Conservation (phyloP, 2,797 vertebrate species). For the Lacerta viridis region DNA sequence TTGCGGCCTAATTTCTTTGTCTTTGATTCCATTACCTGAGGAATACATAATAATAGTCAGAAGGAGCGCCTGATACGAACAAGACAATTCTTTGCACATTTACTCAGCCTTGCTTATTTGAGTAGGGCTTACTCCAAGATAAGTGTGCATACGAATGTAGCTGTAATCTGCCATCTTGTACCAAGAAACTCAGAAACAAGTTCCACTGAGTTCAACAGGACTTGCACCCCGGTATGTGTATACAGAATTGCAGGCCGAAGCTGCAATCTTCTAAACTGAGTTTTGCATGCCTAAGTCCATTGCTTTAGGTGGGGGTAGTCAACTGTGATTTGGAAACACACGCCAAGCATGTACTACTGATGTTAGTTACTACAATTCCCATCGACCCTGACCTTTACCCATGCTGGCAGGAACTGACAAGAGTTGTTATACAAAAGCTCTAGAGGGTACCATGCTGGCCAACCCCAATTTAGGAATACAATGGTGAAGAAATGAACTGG, state of each 20-base stretch:
- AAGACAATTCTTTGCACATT: no score
- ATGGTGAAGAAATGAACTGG: neutral
- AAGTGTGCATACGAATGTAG: neutral
- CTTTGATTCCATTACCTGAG: constrained; percentile 92
- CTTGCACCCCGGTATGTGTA: neutral
- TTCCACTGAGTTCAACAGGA: neutral
- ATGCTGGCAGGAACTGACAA: no score
- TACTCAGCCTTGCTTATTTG: neutral
- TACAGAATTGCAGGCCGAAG: neutral
- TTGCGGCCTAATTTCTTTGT: constrained; percentile 89
- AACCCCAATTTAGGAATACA: neutral
- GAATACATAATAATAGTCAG: constrained; percentile 10
- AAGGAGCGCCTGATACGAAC: neutral
- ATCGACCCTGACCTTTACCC: no score
- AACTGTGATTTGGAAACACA: no score
- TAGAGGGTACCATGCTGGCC: no score
- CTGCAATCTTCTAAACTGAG: neutral
- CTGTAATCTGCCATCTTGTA: neutral
- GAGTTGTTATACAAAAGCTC: no score
- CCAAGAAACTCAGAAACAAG: neutral
- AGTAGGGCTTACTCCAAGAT: neutral
- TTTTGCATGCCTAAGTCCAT: neutral
- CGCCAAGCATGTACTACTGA: no score
- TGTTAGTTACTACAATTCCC: no score
- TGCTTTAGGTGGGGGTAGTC: no score